Evolutionary conservation across 2,888 invertebrate species (phyloP), one percentile per base, ranked within the genome.

Genomic region (Malthinus seriepunctatus): DNA sequence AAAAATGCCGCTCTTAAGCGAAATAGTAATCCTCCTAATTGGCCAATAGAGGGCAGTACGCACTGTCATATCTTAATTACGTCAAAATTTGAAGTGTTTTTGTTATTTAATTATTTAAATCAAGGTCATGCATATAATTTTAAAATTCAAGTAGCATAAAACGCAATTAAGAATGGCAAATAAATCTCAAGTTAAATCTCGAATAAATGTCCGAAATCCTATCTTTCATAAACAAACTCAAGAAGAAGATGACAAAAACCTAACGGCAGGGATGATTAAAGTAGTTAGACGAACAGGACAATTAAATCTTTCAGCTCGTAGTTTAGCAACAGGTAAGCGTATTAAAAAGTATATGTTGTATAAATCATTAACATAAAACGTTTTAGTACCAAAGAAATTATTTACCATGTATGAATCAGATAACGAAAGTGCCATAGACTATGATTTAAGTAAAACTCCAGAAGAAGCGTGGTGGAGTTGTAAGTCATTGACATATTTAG

Each of bases 401-500:
- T 91, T 88, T 84, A 85, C 83, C 67, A 86, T 91, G 70, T 87
- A 90, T 72, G 86, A 88, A 65, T 77, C 86, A 58, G 85, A 86
- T 61, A 83, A 84, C 54, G 85, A 86, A 10, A 83, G 85, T 58
- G 82, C 85, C 65, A 79, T 80, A 6, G 81, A 81, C 63, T 76
- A 87, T 45, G 86, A 88, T 73, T 85, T 87, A 67, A 77, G 82
- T 54, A 80, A 79, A 64, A 75, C 79, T 4, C 82, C 84, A 48
- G 82, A 83, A 46, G 84, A 85, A 64, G 84, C 83, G 63, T 95
- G 95, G 95, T 93, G 93, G 93, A 91, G 90, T 74, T 86, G 88
- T 70, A 87, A 88, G 68, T 88, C 90, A 1, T 79, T 95, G 14
- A 88, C 85, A 60, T 87, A 86, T 69, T 82, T 95, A 64, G 92